These are phyloP conservation scores for Agrotis ipsilon DNA, from an alignment of 2,888 invertebrate genomes.

Conservation along the genomic window DNA sequence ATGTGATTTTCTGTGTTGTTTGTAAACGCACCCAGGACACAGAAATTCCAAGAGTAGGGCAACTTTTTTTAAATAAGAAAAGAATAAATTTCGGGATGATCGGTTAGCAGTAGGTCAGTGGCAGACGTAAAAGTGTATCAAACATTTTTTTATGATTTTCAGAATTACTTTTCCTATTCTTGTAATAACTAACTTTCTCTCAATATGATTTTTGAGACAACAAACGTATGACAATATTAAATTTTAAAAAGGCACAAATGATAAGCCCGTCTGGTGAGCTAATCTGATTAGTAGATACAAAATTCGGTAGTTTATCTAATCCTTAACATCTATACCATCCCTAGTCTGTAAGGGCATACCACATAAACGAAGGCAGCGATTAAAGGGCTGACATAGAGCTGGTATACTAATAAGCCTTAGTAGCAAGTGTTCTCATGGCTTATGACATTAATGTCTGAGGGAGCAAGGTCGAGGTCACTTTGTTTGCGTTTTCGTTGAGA, in stretches of 20 bases:
- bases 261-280: neutral
- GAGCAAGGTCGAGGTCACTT: slow-evolving; percentile 28
- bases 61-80: no score
- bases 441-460: slow-evolving; percentile 44
- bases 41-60: no score
- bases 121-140: no score
- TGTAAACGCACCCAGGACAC: no score
- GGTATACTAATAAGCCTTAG: slow-evolving; percentile 53
- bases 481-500: neutral
- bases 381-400: slow-evolving; percentile 35
- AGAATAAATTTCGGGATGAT: no score
- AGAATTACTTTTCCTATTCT: no score
- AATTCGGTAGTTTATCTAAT: slow-evolving; percentile 20
- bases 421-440: slow-evolving; percentile 49
- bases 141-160: no score
- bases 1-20: no score
- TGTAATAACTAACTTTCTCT: no score
- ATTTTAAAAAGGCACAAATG: neutral
- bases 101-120: no score
- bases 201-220: neutral
- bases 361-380: slow-evolving; percentile 32
- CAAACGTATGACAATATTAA: neutral
- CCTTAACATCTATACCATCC: slow-evolving; percentile 20
- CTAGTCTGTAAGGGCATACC: slow-evolving; percentile 6
- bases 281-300: slow-evolving; percentile 33